phyloP scores from a whole-genome alignment of 2,888 invertebrate genomes.

The Seira musarum region DNA sequence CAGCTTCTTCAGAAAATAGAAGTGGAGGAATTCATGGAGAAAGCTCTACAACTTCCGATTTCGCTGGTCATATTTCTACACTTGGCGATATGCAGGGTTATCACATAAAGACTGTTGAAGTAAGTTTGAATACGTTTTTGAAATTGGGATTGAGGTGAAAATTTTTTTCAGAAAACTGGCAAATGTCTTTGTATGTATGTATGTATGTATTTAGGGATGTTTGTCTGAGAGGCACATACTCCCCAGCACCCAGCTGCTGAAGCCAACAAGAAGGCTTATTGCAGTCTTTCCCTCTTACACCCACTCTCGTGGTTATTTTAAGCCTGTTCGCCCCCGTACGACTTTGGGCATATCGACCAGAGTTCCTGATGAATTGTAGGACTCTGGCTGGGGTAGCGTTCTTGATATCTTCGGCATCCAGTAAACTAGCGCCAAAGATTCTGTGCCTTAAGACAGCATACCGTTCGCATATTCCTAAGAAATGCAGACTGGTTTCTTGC shows the following conservation, averaged over 20 bases:
- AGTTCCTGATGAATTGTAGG: not conserved
- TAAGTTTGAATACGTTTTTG: no score
- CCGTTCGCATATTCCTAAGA: not conserved
- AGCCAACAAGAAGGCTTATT: not conserved
- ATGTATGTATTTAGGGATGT: not conserved
- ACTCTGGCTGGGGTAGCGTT: not conserved
- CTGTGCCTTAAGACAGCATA: not conserved
- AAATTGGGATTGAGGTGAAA: no score
- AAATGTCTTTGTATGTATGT: no score
- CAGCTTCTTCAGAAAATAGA: conserved; percentile 75
- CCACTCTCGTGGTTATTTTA: not conserved
- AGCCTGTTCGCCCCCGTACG: not conserved
- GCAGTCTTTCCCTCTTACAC: not conserved
- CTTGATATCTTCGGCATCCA: not conserved
- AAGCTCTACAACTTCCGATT: no score
- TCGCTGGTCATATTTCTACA: no score
- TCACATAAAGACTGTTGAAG: no score
- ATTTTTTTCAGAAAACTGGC: no score
- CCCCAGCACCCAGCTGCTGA: not conserved
- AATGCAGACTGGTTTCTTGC: conserved; percentile 29
- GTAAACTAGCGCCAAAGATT: not conserved
- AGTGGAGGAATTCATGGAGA: no score
- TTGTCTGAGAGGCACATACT: not conserved
- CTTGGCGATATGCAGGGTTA: no score
- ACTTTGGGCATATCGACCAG: not conserved